Percentiles rank a stretch among this genome's conserved stretches.
Conservation (phyloP, 2,888 invertebrate species). For the Seira ritae region DNA sequence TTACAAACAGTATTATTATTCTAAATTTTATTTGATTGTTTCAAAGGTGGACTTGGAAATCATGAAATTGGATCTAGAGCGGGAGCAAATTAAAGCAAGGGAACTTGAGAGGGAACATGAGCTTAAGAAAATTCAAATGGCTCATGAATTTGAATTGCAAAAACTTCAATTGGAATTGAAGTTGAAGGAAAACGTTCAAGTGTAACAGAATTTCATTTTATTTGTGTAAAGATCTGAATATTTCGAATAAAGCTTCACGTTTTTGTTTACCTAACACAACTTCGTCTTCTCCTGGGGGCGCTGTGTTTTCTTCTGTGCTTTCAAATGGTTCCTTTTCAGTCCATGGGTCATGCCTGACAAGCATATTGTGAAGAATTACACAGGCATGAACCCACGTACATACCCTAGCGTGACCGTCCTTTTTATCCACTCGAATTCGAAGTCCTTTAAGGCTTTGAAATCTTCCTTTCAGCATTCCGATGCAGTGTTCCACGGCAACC, state of each 20-base stretch:
- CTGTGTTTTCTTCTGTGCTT: neutral
- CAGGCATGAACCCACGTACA: conserved; percentile 47
- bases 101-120: conserved; percentile 16
- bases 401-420: conserved; percentile 25
- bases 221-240: too few species aligned
- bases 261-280: too few species aligned
- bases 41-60: neutral
- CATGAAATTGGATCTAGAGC: conserved; percentile 10
- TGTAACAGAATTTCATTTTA: neutral
- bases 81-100: conserved; percentile 4
- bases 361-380: conserved; percentile 47
- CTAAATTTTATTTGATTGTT: neutral
- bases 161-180: conserved; percentile 12
- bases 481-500: conserved; percentile 38
- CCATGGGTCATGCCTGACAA: conserved; percentile 37
- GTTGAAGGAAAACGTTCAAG: neutral
- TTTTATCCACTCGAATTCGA: neutral
- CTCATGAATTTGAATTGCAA: conserved; percentile 34
- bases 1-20: too few species aligned
- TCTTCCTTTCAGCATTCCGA: conserved; percentile 48
- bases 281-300: too few species aligned
- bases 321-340: conserved; percentile 2
- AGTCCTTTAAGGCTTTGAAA: conserved; percentile 36
- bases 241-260: conserved; percentile 30
- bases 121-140: conserved; percentile 23